Percentiles rank a stretch among this genome's conserved stretches.
Conservation (phyloP, 2,888 invertebrate genomes). For the Drosophila barbarae region DNA sequence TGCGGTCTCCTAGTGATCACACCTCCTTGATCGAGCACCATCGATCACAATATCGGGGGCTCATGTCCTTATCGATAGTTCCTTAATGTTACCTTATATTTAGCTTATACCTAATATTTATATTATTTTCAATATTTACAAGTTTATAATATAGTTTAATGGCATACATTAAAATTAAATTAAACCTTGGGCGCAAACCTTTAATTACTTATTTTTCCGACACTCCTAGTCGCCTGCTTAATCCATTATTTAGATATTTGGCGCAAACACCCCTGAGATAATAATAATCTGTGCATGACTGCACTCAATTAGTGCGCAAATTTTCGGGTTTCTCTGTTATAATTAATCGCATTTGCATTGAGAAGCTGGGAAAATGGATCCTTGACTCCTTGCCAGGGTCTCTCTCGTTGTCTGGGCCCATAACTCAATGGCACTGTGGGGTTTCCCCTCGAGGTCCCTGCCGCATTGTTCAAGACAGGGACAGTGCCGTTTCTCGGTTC, state of each 20-base stretch:
- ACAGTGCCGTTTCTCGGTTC: conserved; percentile 16
- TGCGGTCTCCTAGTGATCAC: too few species aligned
- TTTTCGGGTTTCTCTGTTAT: conserved; percentile 12
- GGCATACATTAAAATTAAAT: neutral
- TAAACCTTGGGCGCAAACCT: neutral
- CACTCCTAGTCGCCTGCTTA: neutral
- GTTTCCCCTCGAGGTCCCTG: conserved; percentile 6
- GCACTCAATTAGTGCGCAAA: conserved; percentile 31
- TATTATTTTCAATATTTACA: too few species aligned
- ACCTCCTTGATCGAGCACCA: too few species aligned
- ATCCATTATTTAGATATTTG: conserved; percentile 6
- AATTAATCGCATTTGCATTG: conserved; percentile 39
- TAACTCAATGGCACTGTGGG: conserved; percentile 25
- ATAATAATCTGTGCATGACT: conserved; percentile 35
- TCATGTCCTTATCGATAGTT: too few species aligned
- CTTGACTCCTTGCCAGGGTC: conserved; percentile 1
- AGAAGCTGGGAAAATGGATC: conserved; percentile 3
- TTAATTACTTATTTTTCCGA: conserved; percentile 2
- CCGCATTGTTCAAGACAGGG: conserved; percentile 16
- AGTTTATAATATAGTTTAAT: neutral
- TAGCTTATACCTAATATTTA: too few species aligned
- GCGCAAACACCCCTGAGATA: conserved; percentile 8
- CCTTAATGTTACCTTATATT: too few species aligned
- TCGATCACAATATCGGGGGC: too few species aligned
- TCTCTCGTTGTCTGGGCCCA: neutral